A percentile compares a stretch with the other conserved stretches of the same genome.
Conservation (phyloP, 2,113 vertebrate species). For the Leptobrachium leishanense region DNA sequence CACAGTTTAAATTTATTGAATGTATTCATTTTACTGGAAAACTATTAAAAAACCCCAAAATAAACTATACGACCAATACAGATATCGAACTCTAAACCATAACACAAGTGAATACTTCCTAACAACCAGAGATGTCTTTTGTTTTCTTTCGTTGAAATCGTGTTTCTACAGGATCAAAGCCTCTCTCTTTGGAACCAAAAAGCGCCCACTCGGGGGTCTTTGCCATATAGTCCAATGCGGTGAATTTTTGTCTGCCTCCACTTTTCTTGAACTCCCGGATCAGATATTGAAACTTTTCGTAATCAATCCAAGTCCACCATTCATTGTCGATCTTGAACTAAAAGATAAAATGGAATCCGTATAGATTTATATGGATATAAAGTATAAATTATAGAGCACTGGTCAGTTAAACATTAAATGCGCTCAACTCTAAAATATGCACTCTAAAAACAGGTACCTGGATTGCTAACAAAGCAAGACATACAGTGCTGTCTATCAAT, state of each 20-base stretch:
- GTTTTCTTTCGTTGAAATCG: conserved; percentile 81
- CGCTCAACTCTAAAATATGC: no score
- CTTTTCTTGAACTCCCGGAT: conserved; percentile 66
- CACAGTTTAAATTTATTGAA: no score
- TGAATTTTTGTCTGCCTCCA: conserved; percentile 67
- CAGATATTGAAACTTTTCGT: conserved; percentile 83
- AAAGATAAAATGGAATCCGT: background rate
- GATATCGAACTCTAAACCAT: no score
- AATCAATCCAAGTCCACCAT: conserved; percentile 95
- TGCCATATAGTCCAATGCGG: conserved; percentile 77
- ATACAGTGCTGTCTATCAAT: no score
- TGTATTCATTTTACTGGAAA: no score
- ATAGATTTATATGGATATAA: no score
- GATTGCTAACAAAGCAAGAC: no score
- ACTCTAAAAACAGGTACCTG: no score
- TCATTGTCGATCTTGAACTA: conserved; percentile 83
- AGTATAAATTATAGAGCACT: no score
- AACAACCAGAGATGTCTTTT: conserved; percentile 85
- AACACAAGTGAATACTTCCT: conserved; percentile 51
- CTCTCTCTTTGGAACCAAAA: conserved; percentile 80
- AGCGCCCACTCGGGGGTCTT: conserved; percentile 85
- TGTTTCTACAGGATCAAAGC: conserved; percentile 84
- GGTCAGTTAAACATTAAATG: no score
- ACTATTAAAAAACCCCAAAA: no score
- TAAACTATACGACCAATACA: no score